These are phyloP conservation scores for Holothuria glaberrima DNA, from an alignment of 35 echinoderm and acorn worm genomes.

Conservation along the genomic window DNA sequence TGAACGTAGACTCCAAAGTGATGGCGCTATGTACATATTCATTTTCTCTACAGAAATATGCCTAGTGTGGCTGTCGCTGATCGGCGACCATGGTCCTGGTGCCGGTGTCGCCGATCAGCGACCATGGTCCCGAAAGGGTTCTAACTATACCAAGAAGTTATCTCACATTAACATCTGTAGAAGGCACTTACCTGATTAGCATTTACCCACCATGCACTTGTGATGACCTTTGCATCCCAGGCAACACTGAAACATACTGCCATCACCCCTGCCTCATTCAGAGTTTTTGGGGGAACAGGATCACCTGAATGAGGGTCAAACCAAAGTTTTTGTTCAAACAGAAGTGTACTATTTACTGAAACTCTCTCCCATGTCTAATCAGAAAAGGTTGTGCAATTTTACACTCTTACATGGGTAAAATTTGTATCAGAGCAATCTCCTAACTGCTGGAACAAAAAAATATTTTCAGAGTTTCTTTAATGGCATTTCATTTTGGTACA, in stretches of 20 bases:
- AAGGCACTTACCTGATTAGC: slow-evolving; percentile 80
- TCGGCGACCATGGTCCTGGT: too few relatives aligned
- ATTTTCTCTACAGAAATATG: too few relatives aligned
- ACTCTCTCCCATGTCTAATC: not conserved
- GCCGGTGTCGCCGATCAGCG: too few relatives aligned
- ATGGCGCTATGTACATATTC: too few relatives aligned
- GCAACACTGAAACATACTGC: slow-evolving; percentile 97
- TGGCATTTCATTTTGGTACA: too few relatives aligned
- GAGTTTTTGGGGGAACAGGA: slow-evolving; percentile 90
- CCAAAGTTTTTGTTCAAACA: not conserved
- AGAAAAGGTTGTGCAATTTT: not conserved
- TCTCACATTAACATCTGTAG: too few relatives aligned
- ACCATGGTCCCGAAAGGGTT: too few relatives aligned
- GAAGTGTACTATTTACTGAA: not conserved
- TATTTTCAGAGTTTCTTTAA: not conserved
- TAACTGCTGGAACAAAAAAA: not conserved
- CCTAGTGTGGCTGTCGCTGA: too few relatives aligned
- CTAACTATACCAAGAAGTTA: too few relatives aligned
- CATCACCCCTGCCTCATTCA: slow-evolving; percentile 96
- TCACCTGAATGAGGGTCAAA: slow-evolving; percentile 54
- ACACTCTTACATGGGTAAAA: not conserved
- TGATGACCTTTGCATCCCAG: slow-evolving; percentile 98
- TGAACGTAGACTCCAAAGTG: too few relatives aligned
- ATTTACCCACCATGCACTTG: slow-evolving; percentile 98
- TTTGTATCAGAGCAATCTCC: too few relatives aligned